Evolutionary conservation across 1,140 invertebrate genomes (phyloP), one percentile per base, ranked within the genome.

Genomic region (Conus ventricosus): DNA sequence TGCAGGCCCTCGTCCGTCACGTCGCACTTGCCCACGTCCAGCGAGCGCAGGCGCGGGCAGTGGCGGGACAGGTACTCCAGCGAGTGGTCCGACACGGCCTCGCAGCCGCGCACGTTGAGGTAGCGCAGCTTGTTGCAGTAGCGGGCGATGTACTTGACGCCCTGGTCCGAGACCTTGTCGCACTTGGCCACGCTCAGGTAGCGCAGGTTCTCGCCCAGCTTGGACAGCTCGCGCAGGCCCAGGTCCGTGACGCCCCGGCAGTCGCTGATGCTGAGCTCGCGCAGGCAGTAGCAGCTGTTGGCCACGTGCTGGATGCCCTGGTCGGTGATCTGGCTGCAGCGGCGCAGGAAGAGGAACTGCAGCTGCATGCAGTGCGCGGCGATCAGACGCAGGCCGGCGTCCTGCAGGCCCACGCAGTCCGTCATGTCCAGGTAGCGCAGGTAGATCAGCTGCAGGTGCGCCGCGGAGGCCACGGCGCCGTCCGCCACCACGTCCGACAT

Each of bases 111-210:
- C 2, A 97, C 97, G 94, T 99, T 99, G 57, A 99, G 96, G 94
- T 99, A 99, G 10, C 98, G 96, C 75, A 99, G 94, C 94, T 98
- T 98, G 93, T 98, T 98, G 93, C 98, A 99, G 78, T 97, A 96
- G 87, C 97, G 96, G 0, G 98, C 98, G 25, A 99, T 97, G n/a
- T 98, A 97, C 90, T 98, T 90, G 97, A 98, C n/a, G 0, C 98
- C 98, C 93, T 98, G 98, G 94, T 99, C 98, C 0, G 98, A 98
- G 80, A 99, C 97, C 91, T 97, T 97, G 8, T 97, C 96, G 95
- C 98, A 99, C 95, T 99, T 98, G 1, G 98, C 98, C 13, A 99
- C 97, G 91, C 98, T 98, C 5, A 99, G 95, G 94, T 99, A 98
- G 89, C 98, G 96, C 54, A 99, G 95, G 86, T 96, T 97, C 2